Evolutionary conservation across 2,797 vertebrate species (phyloP), one percentile per base, ranked within the genome.

Genomic region (Antrozous pallidus): DNA sequence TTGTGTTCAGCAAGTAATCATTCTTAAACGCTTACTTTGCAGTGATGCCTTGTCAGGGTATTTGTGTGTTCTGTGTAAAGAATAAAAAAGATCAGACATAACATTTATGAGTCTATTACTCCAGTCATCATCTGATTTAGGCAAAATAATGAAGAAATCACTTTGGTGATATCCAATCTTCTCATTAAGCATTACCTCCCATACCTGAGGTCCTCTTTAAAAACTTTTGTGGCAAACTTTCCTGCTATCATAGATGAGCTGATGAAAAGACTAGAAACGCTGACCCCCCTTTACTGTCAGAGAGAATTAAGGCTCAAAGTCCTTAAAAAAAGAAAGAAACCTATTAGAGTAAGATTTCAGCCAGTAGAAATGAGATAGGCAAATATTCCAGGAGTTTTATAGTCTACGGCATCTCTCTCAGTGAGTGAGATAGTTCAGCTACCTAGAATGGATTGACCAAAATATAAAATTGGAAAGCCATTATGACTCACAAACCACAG

Each of bases 81-180:
- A 77, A 88, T 88, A 12, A 69, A 40, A 67, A 24, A 93, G 22
- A 93, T 82, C 38, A 92, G 38, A 91, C 18, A 94, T 47, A 90
- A 88, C 1, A 75, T 54, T 92, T 79, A 71, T 14, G 83, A 79
- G 47, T 84, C 18, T 65, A 33, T 85, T 80, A 65, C 26, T 86
- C 31, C 20, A 92, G 63, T 83, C 38, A 93, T 73, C 61, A 79
- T 56, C 26, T 88, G 49, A 91, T 88, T 78, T 71, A 51, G 24
- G 6, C 22, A 93, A 92, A 91, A 79, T 31, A 84, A 85, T 26
- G 47, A 92, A 92, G 47, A 95, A 83, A 88, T 78, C 5, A 67
- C 18, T 71, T 89, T 84, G 33, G 54, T 83, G 18, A 31, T 47
- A 91, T 56, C 24, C 70, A 83, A 22, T 63, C 58, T 49, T 74